phyloP scores from a whole-genome alignment of 2,888 invertebrate species.

The Mermis nigrescens region DNA sequence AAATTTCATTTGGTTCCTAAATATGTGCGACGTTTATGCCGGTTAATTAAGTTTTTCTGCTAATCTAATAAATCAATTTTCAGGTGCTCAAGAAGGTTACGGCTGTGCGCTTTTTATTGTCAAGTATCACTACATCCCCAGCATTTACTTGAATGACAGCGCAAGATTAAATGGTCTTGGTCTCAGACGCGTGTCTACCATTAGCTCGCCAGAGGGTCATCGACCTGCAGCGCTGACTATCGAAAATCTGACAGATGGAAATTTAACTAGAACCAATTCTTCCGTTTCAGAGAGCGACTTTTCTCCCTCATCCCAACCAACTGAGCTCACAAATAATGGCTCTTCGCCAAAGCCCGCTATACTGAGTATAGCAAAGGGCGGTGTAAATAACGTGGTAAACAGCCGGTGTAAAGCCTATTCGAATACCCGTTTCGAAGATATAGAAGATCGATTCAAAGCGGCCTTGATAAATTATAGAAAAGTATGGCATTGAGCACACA shows the following conservation, averaged over 20 bases:
- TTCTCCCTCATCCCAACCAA: background rate
- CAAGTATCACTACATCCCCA: conserved; percentile 5
- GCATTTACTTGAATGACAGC: too few species aligned
- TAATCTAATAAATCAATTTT: conserved; percentile 4
- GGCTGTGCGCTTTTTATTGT: conserved; percentile 23
- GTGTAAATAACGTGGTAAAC: background rate
- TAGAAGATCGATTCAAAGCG: conserved; percentile 21
- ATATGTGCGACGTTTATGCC: too few species aligned
- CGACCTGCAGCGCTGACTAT: too few species aligned
- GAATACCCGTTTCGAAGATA: conserved; percentile 10
- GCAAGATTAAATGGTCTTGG: background rate
- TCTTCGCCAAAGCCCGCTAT: background rate
- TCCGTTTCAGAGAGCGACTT: background rate
- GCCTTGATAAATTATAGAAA: conserved; percentile 26
- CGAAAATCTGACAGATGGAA: too few species aligned
- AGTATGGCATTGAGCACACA: too few species aligned
- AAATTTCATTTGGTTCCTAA: too few species aligned
- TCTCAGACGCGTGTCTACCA: background rate
- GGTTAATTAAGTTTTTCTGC: background rate
- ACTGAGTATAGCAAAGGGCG: background rate
- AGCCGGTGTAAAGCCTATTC: background rate
- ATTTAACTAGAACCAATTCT: background rate
- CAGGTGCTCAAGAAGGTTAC: conserved; percentile 34
- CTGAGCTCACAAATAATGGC: background rate
- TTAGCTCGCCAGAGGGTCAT: background rate